These are phyloP conservation scores for Neogale vison DNA, from an alignment of 2,113 vertebrate species.

Conservation along the genomic window DNA sequence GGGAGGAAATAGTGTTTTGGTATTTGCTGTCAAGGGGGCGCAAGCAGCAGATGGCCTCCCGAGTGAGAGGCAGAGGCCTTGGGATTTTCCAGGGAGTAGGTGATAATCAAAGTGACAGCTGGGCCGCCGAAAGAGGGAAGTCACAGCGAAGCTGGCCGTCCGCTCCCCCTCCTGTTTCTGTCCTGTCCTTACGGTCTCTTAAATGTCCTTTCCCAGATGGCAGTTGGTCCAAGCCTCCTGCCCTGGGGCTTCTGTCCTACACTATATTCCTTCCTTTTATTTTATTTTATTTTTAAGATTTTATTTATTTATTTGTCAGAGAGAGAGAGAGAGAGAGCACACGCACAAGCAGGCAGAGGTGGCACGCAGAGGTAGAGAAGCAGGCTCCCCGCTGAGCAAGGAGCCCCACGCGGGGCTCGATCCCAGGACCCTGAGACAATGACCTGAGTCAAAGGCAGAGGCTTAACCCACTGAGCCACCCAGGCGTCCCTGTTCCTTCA, in stretches of 20 bases:
- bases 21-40: not conserved
- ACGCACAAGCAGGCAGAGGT: no score
- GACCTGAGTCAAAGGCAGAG: no score
- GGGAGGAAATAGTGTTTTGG: not conserved
- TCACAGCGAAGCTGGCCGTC: no score
- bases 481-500: not conserved
- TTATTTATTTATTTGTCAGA: no score
- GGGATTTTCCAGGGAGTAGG: not conserved
- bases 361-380: no score
- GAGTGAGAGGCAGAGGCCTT: not conserved
- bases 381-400: no score
- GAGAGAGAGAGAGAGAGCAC: no score
- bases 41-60: not conserved
- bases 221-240: not conserved
- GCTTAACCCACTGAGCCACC: no score
- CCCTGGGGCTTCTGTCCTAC: not conserved
- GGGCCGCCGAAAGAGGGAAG: not conserved
- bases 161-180: accelerated
- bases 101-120: not conserved
- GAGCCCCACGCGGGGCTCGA: no score
- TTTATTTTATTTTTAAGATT: no score
- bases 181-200: not conserved
- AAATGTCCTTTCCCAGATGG: not conserved
- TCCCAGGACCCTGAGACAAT: no score
- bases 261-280: not conserved